phyloP scores from a whole-genome alignment of 2,888 invertebrate species.

The Synergus itoensis region DNA sequence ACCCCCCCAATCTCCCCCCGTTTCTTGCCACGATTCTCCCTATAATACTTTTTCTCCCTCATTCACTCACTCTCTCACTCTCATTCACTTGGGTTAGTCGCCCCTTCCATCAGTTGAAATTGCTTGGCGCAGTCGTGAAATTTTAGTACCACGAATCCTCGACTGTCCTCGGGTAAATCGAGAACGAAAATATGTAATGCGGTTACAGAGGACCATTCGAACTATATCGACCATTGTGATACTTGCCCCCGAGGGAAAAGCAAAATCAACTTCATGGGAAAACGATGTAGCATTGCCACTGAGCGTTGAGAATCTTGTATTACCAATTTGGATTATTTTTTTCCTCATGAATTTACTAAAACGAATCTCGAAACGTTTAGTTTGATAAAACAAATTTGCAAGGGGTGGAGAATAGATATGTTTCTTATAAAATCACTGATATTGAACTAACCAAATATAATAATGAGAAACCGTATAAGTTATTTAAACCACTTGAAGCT shows the following conservation, averaged over 20 bases:
- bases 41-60: constrained; percentile 41
- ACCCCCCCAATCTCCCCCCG: not conserved
- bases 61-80: constrained; percentile 38
- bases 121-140: constrained; percentile 14
- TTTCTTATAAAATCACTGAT: too few species aligned
- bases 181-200: constrained; percentile 27
- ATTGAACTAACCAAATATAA: too few species aligned
- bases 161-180: constrained; percentile 42
- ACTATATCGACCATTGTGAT: constrained; percentile 12
- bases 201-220: constrained; percentile 4
- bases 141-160: constrained; percentile 32
- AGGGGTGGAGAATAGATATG: too few species aligned
- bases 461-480: too few species aligned
- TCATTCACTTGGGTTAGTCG: constrained; percentile 39
- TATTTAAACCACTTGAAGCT: too few species aligned
- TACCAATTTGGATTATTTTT: not conserved
- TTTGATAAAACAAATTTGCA: too few species aligned
- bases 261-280: not conserved
- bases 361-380: too few species aligned
- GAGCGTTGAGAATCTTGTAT: not conserved
- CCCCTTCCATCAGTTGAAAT: constrained; percentile 44
- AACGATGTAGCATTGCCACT: not conserved
- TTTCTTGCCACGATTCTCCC: constrained; percentile 42
- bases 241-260: not conserved
- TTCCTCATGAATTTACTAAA: too few species aligned